phyloP scores from a whole-genome alignment of 2,888 invertebrate genomes.

The Caenorhabditis parvicauda region DNA sequence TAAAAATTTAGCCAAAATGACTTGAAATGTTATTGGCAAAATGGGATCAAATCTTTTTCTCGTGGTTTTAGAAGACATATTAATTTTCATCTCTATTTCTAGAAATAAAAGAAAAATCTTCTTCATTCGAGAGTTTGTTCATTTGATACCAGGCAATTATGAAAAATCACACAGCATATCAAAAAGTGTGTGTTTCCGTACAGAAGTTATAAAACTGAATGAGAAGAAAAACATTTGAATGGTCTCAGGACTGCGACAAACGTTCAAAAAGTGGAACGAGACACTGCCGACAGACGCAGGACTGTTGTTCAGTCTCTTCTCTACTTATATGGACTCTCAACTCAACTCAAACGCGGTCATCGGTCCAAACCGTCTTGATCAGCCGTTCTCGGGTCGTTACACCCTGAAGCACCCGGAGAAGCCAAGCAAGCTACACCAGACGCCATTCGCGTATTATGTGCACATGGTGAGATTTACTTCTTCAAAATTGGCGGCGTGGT shows the following conservation, averaged over 20 bases:
- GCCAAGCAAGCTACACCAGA: constrained; percentile 15
- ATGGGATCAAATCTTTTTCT: too few species aligned
- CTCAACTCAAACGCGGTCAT: constrained; percentile 29
- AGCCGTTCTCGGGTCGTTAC: constrained; percentile 34
- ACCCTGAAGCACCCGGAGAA: constrained; percentile 28
- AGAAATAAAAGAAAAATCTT: too few species aligned
- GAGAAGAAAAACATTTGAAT: too few species aligned
- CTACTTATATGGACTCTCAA: constrained; percentile 40
- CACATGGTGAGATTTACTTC: constrained; percentile 23
- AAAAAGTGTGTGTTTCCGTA: too few species aligned
- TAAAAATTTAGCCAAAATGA: too few species aligned
- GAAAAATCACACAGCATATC: too few species aligned
- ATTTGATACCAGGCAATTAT: too few species aligned
- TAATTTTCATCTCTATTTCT: too few species aligned
- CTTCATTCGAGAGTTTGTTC: too few species aligned
- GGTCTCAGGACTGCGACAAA: neutral
- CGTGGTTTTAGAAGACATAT: too few species aligned
- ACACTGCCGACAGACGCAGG: constrained; percentile 37
- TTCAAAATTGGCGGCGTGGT: constrained; percentile 1
- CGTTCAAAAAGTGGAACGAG: constrained; percentile 24
- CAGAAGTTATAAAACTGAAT: too few species aligned
- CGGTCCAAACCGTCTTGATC: constrained; percentile 27
- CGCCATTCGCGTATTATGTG: constrained; percentile 29
- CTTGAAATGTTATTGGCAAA: too few species aligned
- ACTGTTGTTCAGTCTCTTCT: constrained; percentile 37